Evolutionary conservation across 2,888 invertebrate genomes (phyloP).

Genomic region (Cremastobaeus sp.): DNA sequence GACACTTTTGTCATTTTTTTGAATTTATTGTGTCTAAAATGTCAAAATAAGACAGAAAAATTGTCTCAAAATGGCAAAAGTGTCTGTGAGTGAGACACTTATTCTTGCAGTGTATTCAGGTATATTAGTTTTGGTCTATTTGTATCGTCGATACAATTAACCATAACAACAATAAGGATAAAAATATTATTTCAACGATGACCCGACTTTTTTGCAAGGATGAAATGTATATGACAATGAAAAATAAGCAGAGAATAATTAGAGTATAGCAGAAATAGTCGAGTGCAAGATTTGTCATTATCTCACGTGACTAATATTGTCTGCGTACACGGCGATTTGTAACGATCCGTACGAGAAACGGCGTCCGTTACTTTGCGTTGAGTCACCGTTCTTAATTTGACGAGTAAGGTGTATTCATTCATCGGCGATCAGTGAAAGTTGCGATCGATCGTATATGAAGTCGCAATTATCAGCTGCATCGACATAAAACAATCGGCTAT

Average conservation of each 20-base stretch:
- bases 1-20: no score
- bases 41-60: no score
- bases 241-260: conserved; percentile 21
- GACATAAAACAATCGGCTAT: conserved; percentile 41
- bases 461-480: conserved; percentile 40
- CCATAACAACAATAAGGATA: no score
- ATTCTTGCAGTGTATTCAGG: no score
- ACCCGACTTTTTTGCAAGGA: no score
- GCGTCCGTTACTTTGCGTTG: conserved; percentile 46
- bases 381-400: conserved; percentile 53
- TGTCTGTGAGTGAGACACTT: no score
- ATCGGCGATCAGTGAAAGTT: conserved; percentile 54
- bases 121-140: no score
- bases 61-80: no score
- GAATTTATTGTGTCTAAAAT: no score
- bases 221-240: no score
- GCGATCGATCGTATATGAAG: conserved; percentile 36
- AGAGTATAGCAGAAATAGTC: conserved; percentile 20
- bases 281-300: conserved; percentile 23
- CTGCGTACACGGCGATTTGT: conserved; percentile 16
- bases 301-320: conserved; percentile 24
- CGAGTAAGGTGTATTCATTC: conserved; percentile 56
- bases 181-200: no score
- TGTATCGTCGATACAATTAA: no score
- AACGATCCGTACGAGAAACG: conserved; percentile 42